Evolutionary conservation across 2,888 invertebrate genomes (phyloP).

Genomic region (Cheilosia pagana): DNA sequence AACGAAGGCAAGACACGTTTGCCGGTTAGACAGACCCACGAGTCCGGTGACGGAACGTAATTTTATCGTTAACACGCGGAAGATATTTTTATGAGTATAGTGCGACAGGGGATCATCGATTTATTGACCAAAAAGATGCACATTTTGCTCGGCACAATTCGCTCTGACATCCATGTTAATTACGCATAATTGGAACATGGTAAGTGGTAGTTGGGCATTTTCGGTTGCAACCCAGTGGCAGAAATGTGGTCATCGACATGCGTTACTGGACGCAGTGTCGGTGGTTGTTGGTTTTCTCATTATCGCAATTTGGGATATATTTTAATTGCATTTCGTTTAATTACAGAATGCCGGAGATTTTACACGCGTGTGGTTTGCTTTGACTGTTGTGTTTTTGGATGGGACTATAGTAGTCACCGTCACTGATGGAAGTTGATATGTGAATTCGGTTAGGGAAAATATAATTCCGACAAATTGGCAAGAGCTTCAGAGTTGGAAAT

Average conservation of each 20-base stretch:
- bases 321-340: constrained; percentile 53
- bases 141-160: background rate
- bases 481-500: no score
- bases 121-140: constrained; percentile 41
- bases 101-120: constrained; percentile 14
- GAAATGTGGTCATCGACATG: constrained; percentile 6
- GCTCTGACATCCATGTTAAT: constrained; percentile 14
- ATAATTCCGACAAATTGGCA: no score
- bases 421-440: background rate
- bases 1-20: constrained; percentile 66
- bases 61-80: constrained; percentile 49
- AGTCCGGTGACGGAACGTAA: constrained; percentile 39
- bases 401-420: background rate
- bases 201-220: constrained; percentile 15
- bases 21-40: constrained; percentile 41
- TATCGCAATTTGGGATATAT: constrained; percentile 16
- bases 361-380: constrained; percentile 40
- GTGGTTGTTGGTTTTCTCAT: constrained; percentile 27
- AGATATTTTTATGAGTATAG: constrained; percentile 19
- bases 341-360: constrained; percentile 30
- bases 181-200: constrained; percentile 53
- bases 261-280: background rate
- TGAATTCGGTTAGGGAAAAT: no score
- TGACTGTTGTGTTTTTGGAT: background rate
- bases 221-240: constrained; percentile 22